phyloP scores from a whole-genome alignment of 1,140 invertebrate species.

The Cotesia vestalis region DNA sequence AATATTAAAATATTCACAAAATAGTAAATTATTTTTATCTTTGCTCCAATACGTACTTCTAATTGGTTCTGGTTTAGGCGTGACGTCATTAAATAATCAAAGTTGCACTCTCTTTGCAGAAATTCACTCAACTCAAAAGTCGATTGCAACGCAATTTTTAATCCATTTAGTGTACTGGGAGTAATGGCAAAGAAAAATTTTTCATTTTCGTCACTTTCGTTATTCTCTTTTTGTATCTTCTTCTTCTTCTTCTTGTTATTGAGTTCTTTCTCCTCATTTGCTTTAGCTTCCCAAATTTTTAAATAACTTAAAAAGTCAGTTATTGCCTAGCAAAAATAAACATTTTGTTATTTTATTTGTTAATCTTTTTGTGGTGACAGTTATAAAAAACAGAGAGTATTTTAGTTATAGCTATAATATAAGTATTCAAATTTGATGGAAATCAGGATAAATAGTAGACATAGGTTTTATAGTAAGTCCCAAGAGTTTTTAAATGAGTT shows the following conservation, averaged over 20 bases:
- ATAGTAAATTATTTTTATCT: not conserved
- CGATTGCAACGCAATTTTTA: slow-evolving; percentile 19
- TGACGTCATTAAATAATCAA: slow-evolving; percentile 24
- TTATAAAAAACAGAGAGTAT: not conserved
- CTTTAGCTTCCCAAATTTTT: slow-evolving; percentile 7
- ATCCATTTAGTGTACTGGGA: slow-evolving; percentile 8
- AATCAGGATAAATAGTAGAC: no score
- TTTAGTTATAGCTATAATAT: no score
- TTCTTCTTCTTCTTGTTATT: not conserved
- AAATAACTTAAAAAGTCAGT: not conserved
- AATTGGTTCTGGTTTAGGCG: slow-evolving; percentile 30
- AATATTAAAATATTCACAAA: slow-evolving; percentile 2
- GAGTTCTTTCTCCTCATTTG: not conserved
- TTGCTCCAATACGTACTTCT: slow-evolving; percentile 19
- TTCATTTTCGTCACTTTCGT: not conserved
- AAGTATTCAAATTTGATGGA: no score
- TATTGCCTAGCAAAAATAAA: not conserved
- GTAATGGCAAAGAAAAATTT: slow-evolving; percentile 22
- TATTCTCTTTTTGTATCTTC: not conserved
- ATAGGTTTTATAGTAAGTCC: no score
- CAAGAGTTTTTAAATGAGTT: no score
- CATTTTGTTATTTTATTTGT: not conserved
- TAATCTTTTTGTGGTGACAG: not conserved
- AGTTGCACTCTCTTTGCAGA: slow-evolving; percentile 15
- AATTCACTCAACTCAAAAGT: slow-evolving; percentile 28